A percentile compares a stretch with the other conserved stretches of the same genome.
Evolutionary conservation across 2,113 vertebrate species (phyloP).

Genomic region (Lepus timidus): DNA sequence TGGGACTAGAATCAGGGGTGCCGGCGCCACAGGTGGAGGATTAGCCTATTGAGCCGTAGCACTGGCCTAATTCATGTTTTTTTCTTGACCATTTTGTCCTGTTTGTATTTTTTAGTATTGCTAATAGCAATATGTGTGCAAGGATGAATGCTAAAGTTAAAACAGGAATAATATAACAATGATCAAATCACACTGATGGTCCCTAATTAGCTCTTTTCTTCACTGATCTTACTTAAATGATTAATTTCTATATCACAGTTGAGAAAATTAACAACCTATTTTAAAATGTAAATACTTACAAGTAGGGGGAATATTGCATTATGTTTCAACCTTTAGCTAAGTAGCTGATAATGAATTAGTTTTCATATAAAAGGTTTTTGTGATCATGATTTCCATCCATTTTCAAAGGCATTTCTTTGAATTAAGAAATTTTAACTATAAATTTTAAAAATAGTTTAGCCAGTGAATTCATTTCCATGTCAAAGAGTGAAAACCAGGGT

Average conservation of each 20-base stretch:
- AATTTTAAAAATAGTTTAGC: neutral
- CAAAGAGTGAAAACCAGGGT: neutral
- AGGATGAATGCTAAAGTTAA: neutral
- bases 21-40: too few species aligned
- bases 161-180: neutral
- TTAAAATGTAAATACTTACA: neutral
- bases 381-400: neutral
- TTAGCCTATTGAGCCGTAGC: too few species aligned
- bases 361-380: neutral
- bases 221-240: neutral
- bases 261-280: neutral
- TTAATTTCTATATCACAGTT: neutral
- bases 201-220: neutral
- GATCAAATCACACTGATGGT: neutral
- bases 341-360: neutral
- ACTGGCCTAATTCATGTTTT: too few species aligned
- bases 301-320: neutral
- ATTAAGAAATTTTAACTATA: conserved; percentile 16
- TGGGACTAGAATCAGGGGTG: too few species aligned
- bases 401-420: neutral
- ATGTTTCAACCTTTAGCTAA: neutral
- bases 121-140: neutral
- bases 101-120: too few species aligned
- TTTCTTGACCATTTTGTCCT: too few species aligned
- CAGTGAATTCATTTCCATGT: neutral